These are phyloP conservation scores for Neodon shergylaensis DNA, from an alignment of 2,113 vertebrate species.

Conservation along the genomic window DNA sequence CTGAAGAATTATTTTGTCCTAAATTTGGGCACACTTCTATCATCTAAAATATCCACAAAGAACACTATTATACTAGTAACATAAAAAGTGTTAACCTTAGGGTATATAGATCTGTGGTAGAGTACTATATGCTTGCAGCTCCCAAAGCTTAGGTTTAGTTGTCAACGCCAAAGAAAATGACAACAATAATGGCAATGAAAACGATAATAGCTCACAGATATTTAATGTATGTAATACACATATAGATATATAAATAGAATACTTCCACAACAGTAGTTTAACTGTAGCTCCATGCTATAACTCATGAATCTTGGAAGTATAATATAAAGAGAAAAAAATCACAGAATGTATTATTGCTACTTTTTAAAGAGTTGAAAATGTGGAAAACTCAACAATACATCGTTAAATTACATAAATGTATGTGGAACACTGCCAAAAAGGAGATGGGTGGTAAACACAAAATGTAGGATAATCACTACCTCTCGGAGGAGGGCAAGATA, in stretches of 20 bases:
- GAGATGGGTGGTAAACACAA: background rate
- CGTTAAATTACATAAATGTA: background rate
- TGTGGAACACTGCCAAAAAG: conserved; percentile 7
- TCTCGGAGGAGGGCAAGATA: background rate
- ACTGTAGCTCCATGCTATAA: background rate
- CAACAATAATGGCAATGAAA: background rate
- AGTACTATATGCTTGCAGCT: background rate
- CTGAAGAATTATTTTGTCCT: background rate
- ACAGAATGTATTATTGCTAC: background rate
- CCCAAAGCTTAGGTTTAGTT: background rate
- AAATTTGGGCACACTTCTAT: background rate
- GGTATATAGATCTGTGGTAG: background rate
- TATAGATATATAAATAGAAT: background rate
- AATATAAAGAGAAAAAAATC: background rate
- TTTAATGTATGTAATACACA: background rate
- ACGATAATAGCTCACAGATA: background rate
- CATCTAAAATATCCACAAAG: background rate
- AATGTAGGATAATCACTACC: background rate
- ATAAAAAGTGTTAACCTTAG: background rate
- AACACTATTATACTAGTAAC: background rate
- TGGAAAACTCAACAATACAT: conserved; percentile 7
- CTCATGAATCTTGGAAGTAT: background rate
- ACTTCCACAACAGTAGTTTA: background rate
- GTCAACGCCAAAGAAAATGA: background rate
- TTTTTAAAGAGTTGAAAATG: conserved; percentile 34